Percentiles rank a stretch among this genome's conserved stretches.
These are phyloP conservation scores for Mesocricetus auratus DNA, from an alignment of 2,113 vertebrate genomes.

Conservation along the genomic window DNA sequence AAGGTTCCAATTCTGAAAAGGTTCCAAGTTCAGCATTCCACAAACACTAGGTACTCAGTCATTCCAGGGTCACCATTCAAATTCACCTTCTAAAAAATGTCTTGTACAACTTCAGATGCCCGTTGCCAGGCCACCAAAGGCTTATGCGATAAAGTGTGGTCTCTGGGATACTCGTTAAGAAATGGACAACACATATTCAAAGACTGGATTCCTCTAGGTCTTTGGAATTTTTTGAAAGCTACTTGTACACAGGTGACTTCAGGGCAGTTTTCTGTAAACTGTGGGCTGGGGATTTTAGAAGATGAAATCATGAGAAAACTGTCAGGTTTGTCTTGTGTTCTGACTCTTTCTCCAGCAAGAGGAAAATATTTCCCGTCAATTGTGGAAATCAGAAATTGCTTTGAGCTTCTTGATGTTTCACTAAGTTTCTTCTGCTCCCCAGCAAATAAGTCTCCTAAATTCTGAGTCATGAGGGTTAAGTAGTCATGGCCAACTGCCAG, in stretches of 20 bases:
- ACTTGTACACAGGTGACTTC: not conserved
- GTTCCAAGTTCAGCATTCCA: not conserved
- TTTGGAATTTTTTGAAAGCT: conserved; percentile 56
- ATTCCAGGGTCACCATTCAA: conserved; percentile 6
- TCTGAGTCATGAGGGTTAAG: not conserved
- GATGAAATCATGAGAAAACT: not conserved
- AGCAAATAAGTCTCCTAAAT: not conserved
- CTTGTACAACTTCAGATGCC: not conserved
- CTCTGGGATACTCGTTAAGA: conserved; percentile 7
- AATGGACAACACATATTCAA: not conserved
- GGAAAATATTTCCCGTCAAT: not conserved
- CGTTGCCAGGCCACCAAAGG: not conserved
- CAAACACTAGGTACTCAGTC: not conserved
- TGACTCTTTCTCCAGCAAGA: conserved; percentile 19
- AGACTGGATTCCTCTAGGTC: not conserved
- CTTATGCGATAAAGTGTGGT: not conserved
- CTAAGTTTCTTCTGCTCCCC: not conserved
- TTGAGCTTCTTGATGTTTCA: not conserved
- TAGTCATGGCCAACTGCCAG: not conserved
- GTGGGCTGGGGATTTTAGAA: conserved; percentile 12
- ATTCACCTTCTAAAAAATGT: conserved; percentile 32
- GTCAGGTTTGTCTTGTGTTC: not conserved
- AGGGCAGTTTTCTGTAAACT: conserved; percentile 44
- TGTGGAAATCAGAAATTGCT: conserved; percentile 12
- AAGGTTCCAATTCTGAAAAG: not conserved